phyloP scores from a whole-genome alignment of 1,140 invertebrate species.

The Harlomillsia oculata region DNA sequence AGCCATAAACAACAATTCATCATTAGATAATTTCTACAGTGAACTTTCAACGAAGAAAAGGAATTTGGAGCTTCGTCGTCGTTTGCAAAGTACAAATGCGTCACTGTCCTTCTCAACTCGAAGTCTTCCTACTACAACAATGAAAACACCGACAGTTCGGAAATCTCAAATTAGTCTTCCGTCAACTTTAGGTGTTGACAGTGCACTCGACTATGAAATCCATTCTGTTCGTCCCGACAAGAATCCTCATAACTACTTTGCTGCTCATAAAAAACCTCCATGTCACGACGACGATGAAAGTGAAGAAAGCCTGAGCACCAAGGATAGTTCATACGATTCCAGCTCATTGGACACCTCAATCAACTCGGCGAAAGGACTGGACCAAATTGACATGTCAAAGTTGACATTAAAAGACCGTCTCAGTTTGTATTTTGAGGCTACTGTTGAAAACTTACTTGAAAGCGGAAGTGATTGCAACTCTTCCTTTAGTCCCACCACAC shows the following conservation, averaged over 20 bases:
- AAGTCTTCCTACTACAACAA: too few relatives aligned
- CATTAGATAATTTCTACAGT: slow-evolving; percentile 22
- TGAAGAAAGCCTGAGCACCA: not conserved
- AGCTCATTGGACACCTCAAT: too few relatives aligned
- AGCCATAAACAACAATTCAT: slow-evolving; percentile 25
- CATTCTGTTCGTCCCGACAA: slow-evolving; percentile 6
- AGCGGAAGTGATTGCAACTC: too few relatives aligned
- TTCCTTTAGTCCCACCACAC: too few relatives aligned
- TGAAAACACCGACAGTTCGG: slow-evolving; percentile 5
- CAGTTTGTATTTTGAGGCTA: too few relatives aligned
- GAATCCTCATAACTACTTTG: slow-evolving; percentile 28
- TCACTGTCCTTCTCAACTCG: too few relatives aligned
- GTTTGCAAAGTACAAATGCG: not conserved
- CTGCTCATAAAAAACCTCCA: not conserved
- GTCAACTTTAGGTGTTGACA: slow-evolving; percentile 1
- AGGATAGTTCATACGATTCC: too few relatives aligned
- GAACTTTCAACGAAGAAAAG: slow-evolving; percentile 20
- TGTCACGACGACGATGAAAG: not conserved
- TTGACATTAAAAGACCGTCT: too few relatives aligned
- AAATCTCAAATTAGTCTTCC: slow-evolving; percentile 31
- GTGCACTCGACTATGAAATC: not conserved
- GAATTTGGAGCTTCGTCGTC: not conserved
- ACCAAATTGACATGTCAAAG: too few relatives aligned
- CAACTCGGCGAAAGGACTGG: too few relatives aligned
- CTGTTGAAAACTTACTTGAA: too few relatives aligned